Evolutionary conservation across 1,140 invertebrate genomes (phyloP), one percentile per base, ranked within the genome.

Genomic region (Teleogryllus occipitalis): DNA sequence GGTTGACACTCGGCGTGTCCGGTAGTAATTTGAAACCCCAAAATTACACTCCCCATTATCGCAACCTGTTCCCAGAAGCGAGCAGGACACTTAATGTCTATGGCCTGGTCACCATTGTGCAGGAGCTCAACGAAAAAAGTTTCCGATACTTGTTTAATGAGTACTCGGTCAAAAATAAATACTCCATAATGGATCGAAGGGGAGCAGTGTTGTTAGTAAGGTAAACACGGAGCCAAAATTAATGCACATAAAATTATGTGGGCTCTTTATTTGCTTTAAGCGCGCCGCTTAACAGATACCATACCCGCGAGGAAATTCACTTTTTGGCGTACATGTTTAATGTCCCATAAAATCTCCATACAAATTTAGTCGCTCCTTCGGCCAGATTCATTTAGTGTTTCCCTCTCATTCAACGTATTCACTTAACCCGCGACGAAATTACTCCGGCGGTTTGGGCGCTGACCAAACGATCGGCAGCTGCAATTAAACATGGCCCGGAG

Each of bases 111-210:
- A 14, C 54, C 54, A 65, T 65, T 65, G 54, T 65, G 54, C 54
- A 7, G 54, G 18, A 18, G 18, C 54, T 14, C 10, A 1, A 18
- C 10, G 54, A 65, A 65, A 65, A 65, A 65, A 65, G 10, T 65
- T 65, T 65, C 54, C 54, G 54, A 65, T 65, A 65, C 54, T 65
- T 65, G 54, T 65, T 65, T 65, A 65, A 65, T 65, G 54, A 65
- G 18, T 65, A 65, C 7, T 65, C 54, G 10, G 18, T 18, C 54
- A 3, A 18, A 65, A 65, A 65, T 65, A 65, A 65, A 65, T 65
- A 14, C 54, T 65, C 54, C 10, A 65, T 65, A 65, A 65, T 65
- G 54, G 54, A 65, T 65, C 10, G 54, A 65, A 65, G 18, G 10
- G 10, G 18, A 65, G 18, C 54, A 65, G 54, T 65, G 54, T 65